Conservation (phyloP, 1,140 invertebrate genomes). For the Drosophila suzukii region DNA sequence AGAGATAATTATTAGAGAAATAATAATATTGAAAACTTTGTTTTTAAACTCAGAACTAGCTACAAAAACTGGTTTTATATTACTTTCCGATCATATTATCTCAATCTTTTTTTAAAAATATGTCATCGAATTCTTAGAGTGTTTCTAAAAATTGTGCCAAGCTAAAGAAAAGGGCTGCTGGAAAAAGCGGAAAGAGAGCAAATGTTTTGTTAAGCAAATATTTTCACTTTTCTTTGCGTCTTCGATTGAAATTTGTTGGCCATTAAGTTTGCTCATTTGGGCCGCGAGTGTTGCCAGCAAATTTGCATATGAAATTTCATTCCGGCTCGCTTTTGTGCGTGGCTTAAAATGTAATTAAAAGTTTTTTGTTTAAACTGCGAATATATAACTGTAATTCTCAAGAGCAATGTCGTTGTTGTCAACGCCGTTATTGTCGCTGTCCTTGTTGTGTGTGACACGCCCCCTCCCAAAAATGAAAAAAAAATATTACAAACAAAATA, state of each 20-base stretch:
- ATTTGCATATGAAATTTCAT: slow-evolving; percentile 77
- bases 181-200: neutral
- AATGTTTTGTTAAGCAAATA: slow-evolving; percentile 55
- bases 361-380: slow-evolving; percentile 71
- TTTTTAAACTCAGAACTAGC: no score
- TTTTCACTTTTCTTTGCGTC: slow-evolving; percentile 60
- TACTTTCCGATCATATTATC: no score
- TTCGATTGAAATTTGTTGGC: slow-evolving; percentile 76
- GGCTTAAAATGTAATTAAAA: slow-evolving; percentile 73
- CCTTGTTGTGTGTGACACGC: slow-evolving; percentile 15
- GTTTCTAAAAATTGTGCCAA: slow-evolving; percentile 3
- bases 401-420: slow-evolving; percentile 48
- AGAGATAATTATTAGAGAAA: no score
- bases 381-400: slow-evolving; percentile 52
- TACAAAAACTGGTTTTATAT: no score
- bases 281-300: slow-evolving; percentile 52
- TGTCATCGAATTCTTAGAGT: neutral
- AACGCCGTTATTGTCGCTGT: slow-evolving; percentile 29
- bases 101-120: no score
- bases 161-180: neutral
- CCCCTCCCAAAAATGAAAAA: slow-evolving; percentile 12
- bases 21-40: no score
- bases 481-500: slow-evolving; percentile 9
- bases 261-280: slow-evolving; percentile 72
- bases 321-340: slow-evolving; percentile 32